Percentiles rank a stretch among this genome's conserved stretches.
phyloP scores from a whole-genome alignment of 1,140 invertebrate species.

The Elysia chlorotica region DNA sequence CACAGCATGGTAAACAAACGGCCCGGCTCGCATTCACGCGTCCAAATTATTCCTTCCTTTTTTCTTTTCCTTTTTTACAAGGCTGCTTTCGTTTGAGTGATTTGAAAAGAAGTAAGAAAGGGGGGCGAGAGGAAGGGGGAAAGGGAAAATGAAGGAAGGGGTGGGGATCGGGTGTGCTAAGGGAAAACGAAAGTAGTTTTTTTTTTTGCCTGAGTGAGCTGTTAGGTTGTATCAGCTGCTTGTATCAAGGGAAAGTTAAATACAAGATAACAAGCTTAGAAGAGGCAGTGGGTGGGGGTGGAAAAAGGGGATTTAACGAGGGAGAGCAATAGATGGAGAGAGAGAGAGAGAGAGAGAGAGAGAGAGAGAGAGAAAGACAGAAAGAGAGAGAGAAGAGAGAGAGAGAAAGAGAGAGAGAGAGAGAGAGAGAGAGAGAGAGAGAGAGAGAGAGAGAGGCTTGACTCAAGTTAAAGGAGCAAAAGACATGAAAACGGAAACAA shows the following conservation, averaged over 20 bases:
- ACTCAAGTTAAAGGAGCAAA: neutral
- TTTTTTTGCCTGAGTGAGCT: too few relatives aligned
- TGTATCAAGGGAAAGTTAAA: too few relatives aligned
- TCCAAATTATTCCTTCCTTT: neutral
- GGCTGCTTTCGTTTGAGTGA: too few relatives aligned
- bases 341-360: neutral
- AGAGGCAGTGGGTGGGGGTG: too few relatives aligned
- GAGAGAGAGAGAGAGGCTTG: conserved; percentile 6
- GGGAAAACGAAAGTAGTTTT: too few relatives aligned
- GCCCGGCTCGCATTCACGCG: neutral
- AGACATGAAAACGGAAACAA: neutral
- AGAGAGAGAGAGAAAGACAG: neutral
- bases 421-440: conserved; percentile 13
- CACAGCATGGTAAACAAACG: neutral
- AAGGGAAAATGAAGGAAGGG: too few relatives aligned
- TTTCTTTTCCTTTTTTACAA: neutral
- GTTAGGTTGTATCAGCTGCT: too few relatives aligned
- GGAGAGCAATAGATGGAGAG: conserved; percentile 8
- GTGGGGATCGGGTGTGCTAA: too few relatives aligned
- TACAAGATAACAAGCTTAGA: too few relatives aligned
- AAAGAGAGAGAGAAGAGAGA: neutral
- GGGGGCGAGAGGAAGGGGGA: too few relatives aligned
- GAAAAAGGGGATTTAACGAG: conserved; percentile 4
- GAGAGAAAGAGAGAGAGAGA: neutral
- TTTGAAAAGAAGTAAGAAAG: too few relatives aligned